Base-by-base conservation (phyloP, 2,888 invertebrate species). In the Zygothrica quintamaculata region DNA sequence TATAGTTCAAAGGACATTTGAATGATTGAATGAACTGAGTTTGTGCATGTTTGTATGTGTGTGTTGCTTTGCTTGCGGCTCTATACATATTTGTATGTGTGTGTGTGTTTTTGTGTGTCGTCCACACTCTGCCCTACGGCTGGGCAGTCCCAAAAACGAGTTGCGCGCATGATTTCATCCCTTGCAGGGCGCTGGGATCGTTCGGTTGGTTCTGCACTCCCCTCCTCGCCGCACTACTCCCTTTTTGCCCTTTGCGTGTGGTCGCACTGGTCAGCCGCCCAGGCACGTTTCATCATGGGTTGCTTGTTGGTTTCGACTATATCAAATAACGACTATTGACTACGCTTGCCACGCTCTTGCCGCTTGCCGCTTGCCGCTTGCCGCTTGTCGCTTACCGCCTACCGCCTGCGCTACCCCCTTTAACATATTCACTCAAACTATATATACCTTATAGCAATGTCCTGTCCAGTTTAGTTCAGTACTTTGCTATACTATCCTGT, bases 1-100 rank as follows among this genome's bases (percentile, higher is more conserved):
- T 89, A 89, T 89, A 89, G 89, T 89, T 89, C 89, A 89, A 89
- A 89, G 89, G 89, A 89, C 89, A 89, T 89, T 89, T 89, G 89
- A 89, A 89, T 89, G 89, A 89, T 89, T 89, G 89, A 89, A 89
- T 89, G 89, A 89, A 77, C 82, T 87, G 67, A 65, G 42, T 64
- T 40, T 50, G 39, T 51, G 15, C 50, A 48, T 44, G 25, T 16
- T 29, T 40, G 16, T 37, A 26, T 22, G n/a, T 48, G 43, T 25
- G 36, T 11, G 52, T 8, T n/a, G n/a, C n/a, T n/a, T n/a, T n/a
- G n/a, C n/a, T n/a, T n/a, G n/a, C n/a, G n/a, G n/a, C n/a, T n/a
- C n/a, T n/a, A n/a, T n/a, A n/a, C n/a, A n/a, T n/a, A n/a, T n/a
- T n/a, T n/a, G 9, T 26, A 25, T 50, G 52, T 40, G 52, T 36